Evolutionary conservation across 1,140 invertebrate genomes (phyloP), one percentile per base, ranked within the genome.

Genomic region (Alviniconcha marisindica): DNA sequence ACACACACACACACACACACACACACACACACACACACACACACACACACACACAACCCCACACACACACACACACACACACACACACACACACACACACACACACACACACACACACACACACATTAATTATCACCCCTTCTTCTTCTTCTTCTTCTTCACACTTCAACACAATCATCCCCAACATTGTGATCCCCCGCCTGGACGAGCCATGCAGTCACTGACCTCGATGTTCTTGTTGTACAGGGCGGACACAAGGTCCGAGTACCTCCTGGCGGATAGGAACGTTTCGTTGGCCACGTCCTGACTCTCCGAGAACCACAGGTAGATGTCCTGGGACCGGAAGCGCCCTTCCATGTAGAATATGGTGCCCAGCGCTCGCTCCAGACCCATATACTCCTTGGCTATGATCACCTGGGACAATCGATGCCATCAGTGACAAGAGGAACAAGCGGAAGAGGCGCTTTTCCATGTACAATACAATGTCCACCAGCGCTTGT

Each of bases 221-320:
- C 36, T 69, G n/a, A 84, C 84, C 51, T 85, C 60, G 31, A 85
- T 82, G 63, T 85, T 85, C 48, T 84, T 81, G 36, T 86, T 80
- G 73, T 86, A 86, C 14, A 86, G 66, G 12, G 77, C 81, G 33
- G 74, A 56, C 24, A 87, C 86, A 0, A 87, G 56, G 42, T 84
- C 83, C 18, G 88, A 87, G 76, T 86, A 88, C 24, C 83, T 54
- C 40, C 83, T 77, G 38, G 88, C 88, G 21, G 84, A 83, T 10
- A 83, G 74, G 74, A 89, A 84, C 2, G 87, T 85, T 12, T 80
- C 84, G 44, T 88, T 88, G 38, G 87, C 82, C 33, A 83, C 80
- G 66, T 87, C 88, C 78, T 89, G 88, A 71, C 85, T 87, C 76
- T 88, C 86, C 12, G 83, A 76, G 82, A 88, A 88, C 78, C 81